A percentile compares a stretch with the other conserved stretches of the same genome.
Conservation (phyloP, 2,888 invertebrate genomes). For the Ichneumoninae sp. region DNA sequence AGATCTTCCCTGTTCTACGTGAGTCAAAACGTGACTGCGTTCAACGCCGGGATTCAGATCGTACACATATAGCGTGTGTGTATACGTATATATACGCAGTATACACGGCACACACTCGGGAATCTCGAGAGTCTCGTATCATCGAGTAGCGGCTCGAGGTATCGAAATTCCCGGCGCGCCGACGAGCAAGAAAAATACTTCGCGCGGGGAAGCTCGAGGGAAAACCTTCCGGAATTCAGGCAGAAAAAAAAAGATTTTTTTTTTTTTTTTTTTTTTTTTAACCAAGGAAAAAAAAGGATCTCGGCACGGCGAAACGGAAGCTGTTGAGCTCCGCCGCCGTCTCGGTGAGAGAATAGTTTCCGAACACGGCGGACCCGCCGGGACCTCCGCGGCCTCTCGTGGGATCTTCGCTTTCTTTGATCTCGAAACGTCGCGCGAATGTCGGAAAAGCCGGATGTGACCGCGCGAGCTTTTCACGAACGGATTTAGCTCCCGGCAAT, state of each 20-base stretch:
- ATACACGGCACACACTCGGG: background rate
- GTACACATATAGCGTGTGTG: background rate
- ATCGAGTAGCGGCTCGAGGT: background rate
- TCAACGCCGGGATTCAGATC: background rate
- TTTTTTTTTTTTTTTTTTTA: background rate
- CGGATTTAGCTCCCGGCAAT: background rate
- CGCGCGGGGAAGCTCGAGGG: background rate
- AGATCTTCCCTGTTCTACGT: background rate
- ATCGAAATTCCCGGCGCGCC: slow-evolving; percentile 17
- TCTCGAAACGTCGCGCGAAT: background rate
- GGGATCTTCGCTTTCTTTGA: slow-evolving; percentile 24
- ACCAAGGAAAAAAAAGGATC: slow-evolving; percentile 6
- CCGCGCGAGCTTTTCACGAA: slow-evolving; percentile 5
- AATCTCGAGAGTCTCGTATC: slow-evolving; percentile 17
- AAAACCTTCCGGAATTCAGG: background rate
- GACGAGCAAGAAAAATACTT: slow-evolving; percentile 8
- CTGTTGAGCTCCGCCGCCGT: background rate
- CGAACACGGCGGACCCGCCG: background rate
- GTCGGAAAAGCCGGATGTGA: slow-evolving; percentile 43
- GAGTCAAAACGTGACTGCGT: background rate
- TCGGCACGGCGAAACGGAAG: background rate
- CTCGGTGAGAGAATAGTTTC: background rate
- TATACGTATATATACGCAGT: background rate
- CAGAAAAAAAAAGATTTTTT: background rate
- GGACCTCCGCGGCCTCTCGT: background rate